A percentile compares a stretch with the other conserved stretches of the same genome.
These are phyloP conservation scores for Hydrophis major DNA, from an alignment of 2,797 vertebrate species.

Conservation along the genomic window DNA sequence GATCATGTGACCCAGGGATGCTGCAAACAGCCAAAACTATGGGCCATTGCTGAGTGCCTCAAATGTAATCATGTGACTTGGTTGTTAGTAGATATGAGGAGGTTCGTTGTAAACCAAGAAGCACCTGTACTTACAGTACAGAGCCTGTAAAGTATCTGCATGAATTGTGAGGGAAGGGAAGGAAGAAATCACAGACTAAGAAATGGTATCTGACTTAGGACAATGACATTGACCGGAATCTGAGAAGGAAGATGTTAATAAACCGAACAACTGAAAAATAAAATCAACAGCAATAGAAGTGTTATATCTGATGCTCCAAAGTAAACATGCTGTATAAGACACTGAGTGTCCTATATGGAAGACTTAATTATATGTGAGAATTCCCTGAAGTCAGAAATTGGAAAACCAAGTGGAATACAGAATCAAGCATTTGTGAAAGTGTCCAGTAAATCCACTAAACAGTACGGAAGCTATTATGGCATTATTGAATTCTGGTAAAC, in stretches of 20 bases:
- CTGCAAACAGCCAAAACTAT: neutral
- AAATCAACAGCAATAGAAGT: neutral
- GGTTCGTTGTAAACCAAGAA: fast-evolving
- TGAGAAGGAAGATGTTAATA: constrained; percentile 18
- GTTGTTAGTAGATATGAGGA: neutral
- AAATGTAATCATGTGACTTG: neutral
- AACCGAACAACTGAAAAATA: neutral
- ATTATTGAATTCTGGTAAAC: constrained; percentile 4
- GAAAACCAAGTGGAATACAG: constrained; percentile 18
- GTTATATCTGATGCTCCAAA: constrained; percentile 30
- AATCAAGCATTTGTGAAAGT: neutral
- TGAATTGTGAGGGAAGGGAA: neutral
- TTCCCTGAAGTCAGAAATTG: constrained; percentile 20
- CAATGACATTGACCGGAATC: constrained; percentile 1
- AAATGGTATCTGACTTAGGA: neutral
- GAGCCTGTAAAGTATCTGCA: neutral
- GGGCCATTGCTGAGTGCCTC: neutral
- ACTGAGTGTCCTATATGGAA: neutral
- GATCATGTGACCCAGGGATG: neutral
- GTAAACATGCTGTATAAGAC: neutral
- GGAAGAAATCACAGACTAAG: neutral
- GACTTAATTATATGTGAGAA: neutral
- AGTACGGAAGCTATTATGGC: neutral
- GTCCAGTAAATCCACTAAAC: neutral
- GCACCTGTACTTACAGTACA: neutral